Evolutionary conservation across 2,113 vertebrate genomes (phyloP), one percentile per base, ranked within the genome.

Genomic region (Lophochroa leadbeateri): DNA sequence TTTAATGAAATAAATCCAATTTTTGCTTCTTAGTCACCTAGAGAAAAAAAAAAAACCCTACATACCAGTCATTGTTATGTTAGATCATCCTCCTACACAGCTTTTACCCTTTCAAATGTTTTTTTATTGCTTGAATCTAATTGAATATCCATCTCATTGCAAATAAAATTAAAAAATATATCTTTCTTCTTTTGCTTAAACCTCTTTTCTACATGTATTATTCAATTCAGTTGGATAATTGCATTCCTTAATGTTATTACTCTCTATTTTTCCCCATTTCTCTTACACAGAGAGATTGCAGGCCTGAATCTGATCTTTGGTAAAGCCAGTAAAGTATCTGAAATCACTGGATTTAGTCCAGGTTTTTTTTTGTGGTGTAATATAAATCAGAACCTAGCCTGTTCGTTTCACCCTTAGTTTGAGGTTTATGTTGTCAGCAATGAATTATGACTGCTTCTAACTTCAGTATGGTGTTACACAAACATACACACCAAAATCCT

Each of bases 131-230:
- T 92, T 82, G 77, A 94, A 96, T 96, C 91, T 92, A 96, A 96
- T 96, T 94, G 88, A 91, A 85, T 91, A 96, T 91, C 94, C 86
- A 94, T 96, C 95, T 96, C 28, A 77, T 96, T 95, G 93, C 92
- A 92, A 94, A 72, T 89, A 65, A 86, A 78, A 92, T 95, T 89
- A 80, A 39, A 91, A 95, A 94, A 89, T 57, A 46, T 70, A 57
- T 91, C 15, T 86, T 58, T 92, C 76, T 86, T 88, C 52, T 92
- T 95, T 91, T 95, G 81, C 81, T 92, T 96, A 94, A 93, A 79
- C n/a, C 19, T 89, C 70, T 91, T 94, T 55, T 90, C 64, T 93
- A 69, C 91, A 49, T 96, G 84, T 95, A 80, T 85, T 93, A 91
- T 94, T 92, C 41, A 89, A 92, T 96, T 95, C 67, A 39, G 61